Percentiles rank a stretch among this genome's conserved stretches.
Evolutionary conservation across 2,888 invertebrate genomes (phyloP).

Genomic region (Campaea margaritaria): DNA sequence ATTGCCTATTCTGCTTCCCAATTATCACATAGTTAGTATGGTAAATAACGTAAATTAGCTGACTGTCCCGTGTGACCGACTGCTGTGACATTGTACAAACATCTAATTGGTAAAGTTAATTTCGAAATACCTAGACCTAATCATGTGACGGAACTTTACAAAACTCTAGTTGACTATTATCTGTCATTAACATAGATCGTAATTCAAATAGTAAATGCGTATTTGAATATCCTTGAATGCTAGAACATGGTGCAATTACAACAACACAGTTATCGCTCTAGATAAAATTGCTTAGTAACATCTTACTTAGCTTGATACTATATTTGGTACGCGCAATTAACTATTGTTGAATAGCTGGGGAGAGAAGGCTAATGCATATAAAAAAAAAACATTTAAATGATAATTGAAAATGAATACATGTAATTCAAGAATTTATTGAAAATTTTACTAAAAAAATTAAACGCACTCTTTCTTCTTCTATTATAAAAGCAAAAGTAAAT

Average conservation of each 20-base stretch:
- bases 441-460: too few relatives aligned
- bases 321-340: constrained; percentile 1
- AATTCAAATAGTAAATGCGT: constrained; percentile 32
- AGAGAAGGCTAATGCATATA: background rate
- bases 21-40: too few relatives aligned
- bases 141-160: constrained; percentile 18
- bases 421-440: too few relatives aligned
- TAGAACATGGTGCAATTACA: constrained; percentile 23
- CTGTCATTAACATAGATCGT: constrained; percentile 27
- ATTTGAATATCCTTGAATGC: constrained; percentile 41
- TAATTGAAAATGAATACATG: too few relatives aligned
- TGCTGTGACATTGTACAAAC: background rate
- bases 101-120: background rate
- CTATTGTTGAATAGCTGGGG: background rate
- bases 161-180: constrained; percentile 27
- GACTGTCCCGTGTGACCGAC: background rate
- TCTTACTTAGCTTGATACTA: constrained; percentile 20
- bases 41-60: too few relatives aligned
- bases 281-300: constrained; percentile 24
- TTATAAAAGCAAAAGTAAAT: too few relatives aligned
- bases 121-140: background rate
- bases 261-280: constrained; percentile 20
- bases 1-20: too few relatives aligned
- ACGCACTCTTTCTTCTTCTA: too few relatives aligned
- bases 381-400: too few relatives aligned